phyloP scores from a whole-genome alignment of 2,888 invertebrate genomes.

The Drepana falcataria region DNA sequence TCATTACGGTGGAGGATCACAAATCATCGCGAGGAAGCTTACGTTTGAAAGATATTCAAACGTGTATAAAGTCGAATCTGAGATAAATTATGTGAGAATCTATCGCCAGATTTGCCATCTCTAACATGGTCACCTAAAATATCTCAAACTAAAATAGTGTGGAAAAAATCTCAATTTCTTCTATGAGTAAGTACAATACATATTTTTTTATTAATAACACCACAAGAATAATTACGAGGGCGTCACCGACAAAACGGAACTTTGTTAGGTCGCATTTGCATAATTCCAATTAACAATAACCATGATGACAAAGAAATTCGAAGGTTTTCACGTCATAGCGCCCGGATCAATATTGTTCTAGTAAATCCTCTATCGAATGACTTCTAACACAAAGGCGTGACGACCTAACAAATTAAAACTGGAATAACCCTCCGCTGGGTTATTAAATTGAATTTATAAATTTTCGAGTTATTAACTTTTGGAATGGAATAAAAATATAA shows the following conservation, averaged over 20 bases:
- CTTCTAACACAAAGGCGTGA: constrained; percentile 10
- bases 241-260: constrained; percentile 33
- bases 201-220: constrained; percentile 12
- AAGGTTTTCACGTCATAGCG: constrained; percentile 24
- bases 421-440: constrained; percentile 25
- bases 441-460: constrained; percentile 21
- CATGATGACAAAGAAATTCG: constrained; percentile 45
- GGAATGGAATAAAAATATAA: background rate
- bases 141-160: no score
- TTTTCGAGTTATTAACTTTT: constrained; percentile 6
- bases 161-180: no score
- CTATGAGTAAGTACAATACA: constrained; percentile 4
- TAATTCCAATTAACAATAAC: constrained; percentile 63
- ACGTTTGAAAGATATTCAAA: no score
- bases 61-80: no score
- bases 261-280: constrained; percentile 43
- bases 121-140: no score
- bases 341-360: constrained; percentile 44
- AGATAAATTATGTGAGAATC: no score
- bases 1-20: no score
- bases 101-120: no score
- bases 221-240: constrained; percentile 14
- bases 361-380: constrained; percentile 24
- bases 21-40: no score
- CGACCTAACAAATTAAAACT: constrained; percentile 23